Evolutionary conservation across 2,113 vertebrate species (phyloP), one percentile per base, ranked within the genome.

Genomic region (Oryzias javanicus): DNA sequence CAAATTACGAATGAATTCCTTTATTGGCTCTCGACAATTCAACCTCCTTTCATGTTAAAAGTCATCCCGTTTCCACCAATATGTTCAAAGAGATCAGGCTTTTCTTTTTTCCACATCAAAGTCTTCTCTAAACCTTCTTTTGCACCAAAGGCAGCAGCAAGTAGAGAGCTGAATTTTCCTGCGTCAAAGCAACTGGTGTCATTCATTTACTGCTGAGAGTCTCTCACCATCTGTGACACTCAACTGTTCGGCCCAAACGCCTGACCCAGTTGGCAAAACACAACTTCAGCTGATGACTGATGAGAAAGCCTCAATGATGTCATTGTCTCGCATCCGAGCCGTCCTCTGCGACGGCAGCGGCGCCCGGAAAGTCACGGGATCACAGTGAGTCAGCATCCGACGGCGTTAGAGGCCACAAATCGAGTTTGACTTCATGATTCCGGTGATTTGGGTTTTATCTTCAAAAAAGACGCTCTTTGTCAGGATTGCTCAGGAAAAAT

Each of bases 381-480:
- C 60, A 52, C 10, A 42, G 74, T 71, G 66, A 84, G 67, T 76
- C 67, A 64, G 60, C 50, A 58, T 68, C 63, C 61, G 66, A 62
- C 59, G 71, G 74, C 63, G 67, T 65, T 57, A 35, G 55, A 45
- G 58, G 66, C 44, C 65, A 64, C 61, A 59, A 71, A 67, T 29
- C 66, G 64, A 49, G 53, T 60, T 74, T n/a, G 61, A 42, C 60
- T 63, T 60, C 29, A 57, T 22, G 63, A 73, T 65, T 56, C 69
- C 64, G 14, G 6, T 50, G 56, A 73, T 59, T 78, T 62, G 4
- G 18, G 69, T 78, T 79, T 67, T 63, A 76, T 78, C 74, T 69
- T 64, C 60, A 45, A 65, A 50, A 65, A 68, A 65, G 74, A 51
- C 72, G 60, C 35, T 78, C 68, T 67, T 55, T 71, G 68, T 44